Evolutionary conservation across 2,888 invertebrate genomes (phyloP).

Genomic region (Terebella lapidaria): DNA sequence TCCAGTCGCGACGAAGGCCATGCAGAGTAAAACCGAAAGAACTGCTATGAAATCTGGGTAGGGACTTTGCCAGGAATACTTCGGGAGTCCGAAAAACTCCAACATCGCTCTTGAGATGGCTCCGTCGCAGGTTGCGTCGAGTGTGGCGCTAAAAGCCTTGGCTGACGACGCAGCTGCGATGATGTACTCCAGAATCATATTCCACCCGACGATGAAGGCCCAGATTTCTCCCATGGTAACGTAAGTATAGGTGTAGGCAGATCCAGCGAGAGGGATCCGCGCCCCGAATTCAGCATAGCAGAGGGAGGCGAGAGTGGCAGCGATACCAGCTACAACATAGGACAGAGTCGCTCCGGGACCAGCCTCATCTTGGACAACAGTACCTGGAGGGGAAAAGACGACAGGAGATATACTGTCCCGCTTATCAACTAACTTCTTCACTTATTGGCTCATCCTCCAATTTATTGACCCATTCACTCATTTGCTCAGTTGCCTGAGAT

Average conservation of each 20-base stretch:
- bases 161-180: conserved; percentile 38
- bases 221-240: conserved; percentile 43
- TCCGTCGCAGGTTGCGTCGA: conserved; percentile 38
- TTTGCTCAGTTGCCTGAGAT: too few species aligned
- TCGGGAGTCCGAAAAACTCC: conserved; percentile 24
- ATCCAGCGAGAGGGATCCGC: conserved; percentile 46
- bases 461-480: too few species aligned
- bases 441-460: too few species aligned
- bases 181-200: conserved; percentile 29
- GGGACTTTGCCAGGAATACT: conserved; percentile 23
- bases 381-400: too few species aligned
- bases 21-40: conserved; percentile 55
- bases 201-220: conserved; percentile 46
- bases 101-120: conserved; percentile 30
- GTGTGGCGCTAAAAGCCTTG: conserved; percentile 54
- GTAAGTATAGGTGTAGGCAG: conserved; percentile 53
- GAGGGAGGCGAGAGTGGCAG: conserved; percentile 73
- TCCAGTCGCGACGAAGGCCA: conserved; percentile 17
- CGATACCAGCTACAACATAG: conserved; percentile 74
- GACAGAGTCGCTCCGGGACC: conserved; percentile 84
- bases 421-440: too few species aligned
- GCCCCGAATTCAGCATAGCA: conserved; percentile 82
- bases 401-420: too few species aligned
- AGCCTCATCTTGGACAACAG: conserved; percentile 78
- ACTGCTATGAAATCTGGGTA: conserved; percentile 53